phyloP scores from a whole-genome alignment of 2,113 vertebrate genomes.

The Microcebus tavaratra region DNA sequence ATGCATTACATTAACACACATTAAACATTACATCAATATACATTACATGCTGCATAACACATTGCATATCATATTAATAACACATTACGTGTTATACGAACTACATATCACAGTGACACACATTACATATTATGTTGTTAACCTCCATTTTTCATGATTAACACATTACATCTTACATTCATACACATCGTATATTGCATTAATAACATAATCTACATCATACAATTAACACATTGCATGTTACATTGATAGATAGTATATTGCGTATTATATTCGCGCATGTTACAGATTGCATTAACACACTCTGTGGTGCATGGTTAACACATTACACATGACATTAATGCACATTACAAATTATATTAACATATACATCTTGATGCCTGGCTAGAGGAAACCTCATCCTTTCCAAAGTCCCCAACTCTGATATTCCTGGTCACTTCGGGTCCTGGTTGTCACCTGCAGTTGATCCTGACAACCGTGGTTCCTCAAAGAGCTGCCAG shows the following conservation, averaged over 20 bases:
- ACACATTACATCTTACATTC: no score
- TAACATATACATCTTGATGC: no score
- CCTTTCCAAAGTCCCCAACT: neutral
- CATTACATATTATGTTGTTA: no score
- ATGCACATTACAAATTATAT: no score
- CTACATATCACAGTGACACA: neutral
- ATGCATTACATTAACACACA: no score
- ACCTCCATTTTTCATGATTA: neutral
- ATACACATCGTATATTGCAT: neutral
- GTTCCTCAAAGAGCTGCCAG: no score
- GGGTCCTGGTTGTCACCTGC: neutral
- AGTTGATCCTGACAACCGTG: neutral
- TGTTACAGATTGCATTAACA: neutral
- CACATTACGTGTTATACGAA: neutral
- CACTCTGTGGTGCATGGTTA: fast-evolving
- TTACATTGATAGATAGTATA: no score
- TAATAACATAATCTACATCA: no score
- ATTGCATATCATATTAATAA: neutral
- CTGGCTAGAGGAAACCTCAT: neutral
- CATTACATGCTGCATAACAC: neutral
- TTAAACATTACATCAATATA: neutral
- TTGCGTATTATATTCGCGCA: neutral
- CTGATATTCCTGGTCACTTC: neutral
- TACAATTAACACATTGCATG: neutral
- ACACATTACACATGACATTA: fast-evolving